Conservation (phyloP, 1,140 invertebrate genomes). For the Temnothorax curvispinosus region DNA sequence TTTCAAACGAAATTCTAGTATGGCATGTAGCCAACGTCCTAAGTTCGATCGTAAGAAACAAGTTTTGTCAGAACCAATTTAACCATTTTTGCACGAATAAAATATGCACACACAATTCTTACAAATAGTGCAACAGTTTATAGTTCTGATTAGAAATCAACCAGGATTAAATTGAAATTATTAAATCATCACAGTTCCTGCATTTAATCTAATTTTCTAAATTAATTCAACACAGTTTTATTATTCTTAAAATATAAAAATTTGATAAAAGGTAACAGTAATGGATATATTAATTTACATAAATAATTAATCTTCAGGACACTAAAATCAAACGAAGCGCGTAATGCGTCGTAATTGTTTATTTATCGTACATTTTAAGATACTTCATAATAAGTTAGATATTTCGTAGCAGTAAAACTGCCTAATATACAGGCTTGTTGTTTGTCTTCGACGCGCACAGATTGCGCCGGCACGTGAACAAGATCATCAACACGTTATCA, state of each 20-base stretch:
- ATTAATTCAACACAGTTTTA: not conserved
- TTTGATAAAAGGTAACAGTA: not conserved
- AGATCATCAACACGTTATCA: not conserved
- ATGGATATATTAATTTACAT: not conserved
- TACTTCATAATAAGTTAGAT: not conserved
- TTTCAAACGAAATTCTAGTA: slow-evolving; percentile 23
- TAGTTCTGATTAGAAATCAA: not conserved
- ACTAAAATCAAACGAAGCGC: not conserved
- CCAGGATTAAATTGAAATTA: not conserved
- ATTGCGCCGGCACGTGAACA: not conserved
- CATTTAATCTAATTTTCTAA: not conserved
- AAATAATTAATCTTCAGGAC: not conserved
- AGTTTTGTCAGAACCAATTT: not conserved
- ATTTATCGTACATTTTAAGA: not conserved
- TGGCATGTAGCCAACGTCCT: slow-evolving; percentile 46
- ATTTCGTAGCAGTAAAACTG: not conserved
- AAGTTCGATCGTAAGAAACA: slow-evolving; percentile 44
- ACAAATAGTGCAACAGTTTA: not conserved
- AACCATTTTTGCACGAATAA: not conserved
- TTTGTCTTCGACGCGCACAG: not conserved
- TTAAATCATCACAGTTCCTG: not conserved
- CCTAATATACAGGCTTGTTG: not conserved
- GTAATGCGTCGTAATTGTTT: not conserved
- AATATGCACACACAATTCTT: not conserved
- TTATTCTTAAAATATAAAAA: not conserved